phyloP scores from a whole-genome alignment of 2,113 vertebrate species.

The Microcebus ravelobensis region DNA sequence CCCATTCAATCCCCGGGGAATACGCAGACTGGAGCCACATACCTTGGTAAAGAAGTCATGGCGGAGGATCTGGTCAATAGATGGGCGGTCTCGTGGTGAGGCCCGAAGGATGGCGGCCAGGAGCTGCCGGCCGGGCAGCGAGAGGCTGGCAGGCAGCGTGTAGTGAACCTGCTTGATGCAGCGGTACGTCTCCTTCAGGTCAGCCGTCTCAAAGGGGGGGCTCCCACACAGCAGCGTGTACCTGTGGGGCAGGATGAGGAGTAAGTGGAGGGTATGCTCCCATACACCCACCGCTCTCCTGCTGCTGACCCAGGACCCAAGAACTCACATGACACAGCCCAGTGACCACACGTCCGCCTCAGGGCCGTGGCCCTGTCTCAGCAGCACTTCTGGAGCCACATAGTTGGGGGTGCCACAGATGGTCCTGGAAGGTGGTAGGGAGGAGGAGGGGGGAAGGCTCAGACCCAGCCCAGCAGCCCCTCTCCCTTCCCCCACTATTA shows the following conservation, averaged over 20 bases:
- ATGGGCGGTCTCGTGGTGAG: constrained; percentile 92
- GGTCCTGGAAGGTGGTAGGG: constrained; percentile 87
- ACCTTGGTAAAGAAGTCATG: constrained; percentile 98
- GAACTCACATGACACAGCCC: constrained; percentile 97
- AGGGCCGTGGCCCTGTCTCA: constrained; percentile 95
- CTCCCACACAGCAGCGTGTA: constrained; percentile 97
- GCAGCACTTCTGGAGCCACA: constrained; percentile 97
- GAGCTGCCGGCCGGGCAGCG: constrained; percentile 92
- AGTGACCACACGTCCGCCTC: constrained; percentile 98
- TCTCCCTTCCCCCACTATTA: constrained; percentile 65
- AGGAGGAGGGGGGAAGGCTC: background rate
- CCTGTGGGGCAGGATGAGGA: constrained; percentile 82
- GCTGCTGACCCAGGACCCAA: background rate
- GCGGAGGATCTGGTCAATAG: constrained; percentile 95
- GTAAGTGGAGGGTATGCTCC: background rate
- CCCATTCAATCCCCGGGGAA: background rate
- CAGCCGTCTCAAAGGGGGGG: constrained; percentile 97
- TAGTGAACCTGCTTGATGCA: constrained; percentile 98
- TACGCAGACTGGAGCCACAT: background rate
- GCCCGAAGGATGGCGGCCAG: constrained; percentile 92
- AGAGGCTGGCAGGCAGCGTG: constrained; percentile 91
- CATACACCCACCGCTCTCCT: background rate
- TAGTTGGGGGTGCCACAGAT: constrained; percentile 99
- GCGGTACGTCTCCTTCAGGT: constrained; percentile 98
- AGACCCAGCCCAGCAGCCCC: constrained; percentile 24